Conservation (phyloP, 2,888 invertebrate genomes). For the Brachyptera putata region DNA sequence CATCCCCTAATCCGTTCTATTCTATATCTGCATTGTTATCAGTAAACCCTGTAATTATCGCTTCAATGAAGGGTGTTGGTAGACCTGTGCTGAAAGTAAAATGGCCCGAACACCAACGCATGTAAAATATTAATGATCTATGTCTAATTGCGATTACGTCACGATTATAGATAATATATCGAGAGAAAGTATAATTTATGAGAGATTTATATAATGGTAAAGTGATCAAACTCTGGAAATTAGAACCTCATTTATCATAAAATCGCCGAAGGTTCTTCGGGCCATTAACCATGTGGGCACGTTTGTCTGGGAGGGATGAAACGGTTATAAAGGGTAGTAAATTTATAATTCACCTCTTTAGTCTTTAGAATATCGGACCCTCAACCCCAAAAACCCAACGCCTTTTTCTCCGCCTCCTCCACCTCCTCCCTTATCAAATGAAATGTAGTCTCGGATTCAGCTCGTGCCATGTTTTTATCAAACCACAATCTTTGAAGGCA, state of each 20-base stretch:
- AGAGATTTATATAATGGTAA: not conserved
- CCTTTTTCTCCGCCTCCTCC: too few species aligned
- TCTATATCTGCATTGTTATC: conserved; percentile 17
- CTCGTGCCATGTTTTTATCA: conserved; percentile 4
- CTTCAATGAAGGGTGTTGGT: not conserved
- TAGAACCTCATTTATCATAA: not conserved
- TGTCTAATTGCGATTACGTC: conserved; percentile 12
- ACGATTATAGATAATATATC: not conserved
- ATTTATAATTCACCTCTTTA: not conserved
- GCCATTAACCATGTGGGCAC: not conserved
- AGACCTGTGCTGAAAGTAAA: too few species aligned
- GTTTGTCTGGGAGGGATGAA: not conserved
- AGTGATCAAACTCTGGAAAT: conserved; percentile 11
- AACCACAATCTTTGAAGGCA: not conserved
- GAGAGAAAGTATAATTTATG: too few species aligned
- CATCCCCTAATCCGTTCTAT: not conserved
- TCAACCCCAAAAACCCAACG: too few species aligned
- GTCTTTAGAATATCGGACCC: not conserved
- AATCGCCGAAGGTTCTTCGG: not conserved
- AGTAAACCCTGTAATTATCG: conserved; percentile 6
- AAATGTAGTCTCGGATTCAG: conserved; percentile 13
- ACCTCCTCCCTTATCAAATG: too few species aligned
- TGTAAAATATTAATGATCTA: conserved; percentile 18
- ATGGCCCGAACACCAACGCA: conserved; percentile 1
- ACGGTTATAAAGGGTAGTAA: not conserved